Evolutionary conservation across 2,113 vertebrate genomes (phyloP).

Genomic region (Mixornis gularis): DNA sequence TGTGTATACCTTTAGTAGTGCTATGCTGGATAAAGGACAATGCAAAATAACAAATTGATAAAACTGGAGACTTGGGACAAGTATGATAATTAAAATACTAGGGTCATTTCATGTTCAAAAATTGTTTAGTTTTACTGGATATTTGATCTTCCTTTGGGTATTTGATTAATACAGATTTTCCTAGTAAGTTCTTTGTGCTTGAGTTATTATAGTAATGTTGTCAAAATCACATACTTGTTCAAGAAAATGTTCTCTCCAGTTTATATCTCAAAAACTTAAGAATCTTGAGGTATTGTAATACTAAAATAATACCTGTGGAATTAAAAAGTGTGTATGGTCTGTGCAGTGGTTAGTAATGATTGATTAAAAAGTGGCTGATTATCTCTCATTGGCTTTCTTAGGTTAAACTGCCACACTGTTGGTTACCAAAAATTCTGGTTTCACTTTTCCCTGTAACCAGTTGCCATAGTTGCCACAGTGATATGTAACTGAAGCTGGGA

Average conservation of each 20-base stretch:
- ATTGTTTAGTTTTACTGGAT: neutral
- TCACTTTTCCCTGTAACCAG: neutral
- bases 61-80: neutral
- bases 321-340: neutral
- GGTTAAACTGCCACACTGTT: neutral
- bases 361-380: neutral
- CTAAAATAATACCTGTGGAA: neutral
- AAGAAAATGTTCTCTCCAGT: neutral
- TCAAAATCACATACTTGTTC: neutral
- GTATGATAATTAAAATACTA: neutral
- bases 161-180: neutral
- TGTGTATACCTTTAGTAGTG: neutral
- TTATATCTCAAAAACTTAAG: neutral
- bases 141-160: neutral
- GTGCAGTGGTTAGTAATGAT: neutral
- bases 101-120: neutral
- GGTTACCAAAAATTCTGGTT: neutral
- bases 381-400: neutral
- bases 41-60: neutral
- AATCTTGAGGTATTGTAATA: neutral
- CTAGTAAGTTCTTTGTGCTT: neutral
- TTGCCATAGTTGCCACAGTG: neutral
- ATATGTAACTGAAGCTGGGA: neutral
- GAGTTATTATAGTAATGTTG: neutral
- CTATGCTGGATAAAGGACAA: neutral